These are phyloP conservation scores for Tyto alba DNA, from an alignment of 2,113 vertebrate species.

Conservation along the genomic window DNA sequence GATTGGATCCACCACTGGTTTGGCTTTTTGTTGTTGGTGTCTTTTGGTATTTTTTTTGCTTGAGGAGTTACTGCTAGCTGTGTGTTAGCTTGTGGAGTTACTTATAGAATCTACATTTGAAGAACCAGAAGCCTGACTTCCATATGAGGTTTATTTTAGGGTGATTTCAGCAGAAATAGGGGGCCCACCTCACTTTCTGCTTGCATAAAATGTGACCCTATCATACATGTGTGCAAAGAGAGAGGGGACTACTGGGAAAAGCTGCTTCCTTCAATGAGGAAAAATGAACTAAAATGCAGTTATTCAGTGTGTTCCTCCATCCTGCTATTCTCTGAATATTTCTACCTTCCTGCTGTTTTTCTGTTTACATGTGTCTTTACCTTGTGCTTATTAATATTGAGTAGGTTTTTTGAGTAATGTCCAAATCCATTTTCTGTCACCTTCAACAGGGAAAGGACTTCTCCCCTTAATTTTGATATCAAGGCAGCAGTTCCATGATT, in stretches of 20 bases:
- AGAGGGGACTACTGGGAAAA: neutral
- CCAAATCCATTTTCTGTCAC: neutral
- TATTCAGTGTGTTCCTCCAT: neutral
- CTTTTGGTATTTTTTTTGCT: too few species aligned
- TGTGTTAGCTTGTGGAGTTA: neutral
- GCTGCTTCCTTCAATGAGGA: neutral
- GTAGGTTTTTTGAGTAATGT: neutral
- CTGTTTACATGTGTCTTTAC: neutral
- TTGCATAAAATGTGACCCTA: neutral
- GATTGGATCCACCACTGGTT: neutral
- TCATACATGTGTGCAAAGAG: neutral
- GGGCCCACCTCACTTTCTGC: neutral
- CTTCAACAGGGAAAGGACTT: neutral
- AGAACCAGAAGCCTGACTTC: neutral
- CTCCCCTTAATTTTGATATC: neutral
- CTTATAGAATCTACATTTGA: neutral
- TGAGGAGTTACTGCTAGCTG: neutral
- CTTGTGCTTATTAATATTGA: neutral
- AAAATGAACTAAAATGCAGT: neutral
- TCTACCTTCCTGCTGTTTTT: neutral
- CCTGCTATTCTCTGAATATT: neutral
- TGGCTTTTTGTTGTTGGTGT: rapidly evolving
- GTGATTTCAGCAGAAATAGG: neutral
- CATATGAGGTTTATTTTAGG: neutral
- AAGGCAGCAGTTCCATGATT: neutral